Base-by-base conservation (phyloP, 2,888 invertebrate genomes). In the Erannis defoliaria region DNA sequence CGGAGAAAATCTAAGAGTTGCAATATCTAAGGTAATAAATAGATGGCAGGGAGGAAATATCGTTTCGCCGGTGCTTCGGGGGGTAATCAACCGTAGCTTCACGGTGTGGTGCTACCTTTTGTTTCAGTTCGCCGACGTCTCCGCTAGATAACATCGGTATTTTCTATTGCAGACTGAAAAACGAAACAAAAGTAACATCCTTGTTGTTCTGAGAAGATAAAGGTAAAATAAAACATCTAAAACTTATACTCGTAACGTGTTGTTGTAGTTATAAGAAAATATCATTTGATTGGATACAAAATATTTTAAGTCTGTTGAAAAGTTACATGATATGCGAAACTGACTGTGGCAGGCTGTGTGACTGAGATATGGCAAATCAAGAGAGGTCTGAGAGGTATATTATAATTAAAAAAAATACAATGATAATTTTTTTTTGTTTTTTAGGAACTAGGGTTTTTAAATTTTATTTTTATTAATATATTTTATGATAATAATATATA, bases 1-100 rank as follows among this genome's bases (percentile, higher is more conserved):
- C 45, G 53, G 40, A 59, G 59, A 56, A 59, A 66, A 67, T 66
- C 55, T 64, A 67, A 67, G 45, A 57, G 59, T 59, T 63, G 55
- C 66, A 68, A 72, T 68, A 67, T 67, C 68, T 64, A 66, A 72
- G 65, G 70, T 69, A 79, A 75, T 75, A 74, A 69, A 70, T 70
- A 68, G 68, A 67, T 61, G 59, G 55, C 50, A 55, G 63, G 56
- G 64, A 66, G 67, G 68, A 70, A 74, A 76, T 71, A 72, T 73
- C 69, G 76, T 64, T 74, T 67, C 70, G 68, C 67, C 55, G 64
- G 53, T 70, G 81, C 81, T 78, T 71, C 73, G 64, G 78, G 81
- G 79, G 73, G 76, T 80, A 78, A 80, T 81, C 80, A 81, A 75
- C 73, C 75, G 75, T 68, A 62, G 66, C 63, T 71, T 70, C 72